Evolutionary conservation across 2,113 vertebrate species (phyloP), one percentile per base, ranked within the genome.

Genomic region (Tragelaphus scriptus): DNA sequence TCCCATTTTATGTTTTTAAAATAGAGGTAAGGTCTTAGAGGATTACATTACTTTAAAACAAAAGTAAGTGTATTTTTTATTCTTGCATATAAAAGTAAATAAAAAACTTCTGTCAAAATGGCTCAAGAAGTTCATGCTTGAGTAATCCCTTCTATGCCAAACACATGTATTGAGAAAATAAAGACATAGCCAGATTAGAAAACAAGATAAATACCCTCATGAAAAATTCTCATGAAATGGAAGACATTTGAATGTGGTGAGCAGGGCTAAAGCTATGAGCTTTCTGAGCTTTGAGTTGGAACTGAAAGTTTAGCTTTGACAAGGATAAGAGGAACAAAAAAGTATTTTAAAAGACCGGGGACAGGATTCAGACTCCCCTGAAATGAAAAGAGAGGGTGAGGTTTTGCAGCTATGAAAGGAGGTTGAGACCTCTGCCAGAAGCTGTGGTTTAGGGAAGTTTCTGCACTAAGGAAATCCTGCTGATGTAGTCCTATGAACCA

Each of bases 71-170:
- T 7, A 77, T 15, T 85, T 86, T 53, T 84, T 84, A 26, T 95
- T 77, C 51, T 87, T 97, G 17, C 92, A 81, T 85, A 89, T 81
- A 81, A 96, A 88, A 90, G 15, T 79, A 59, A 71, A n/a, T 40
- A n/a, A 94, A 51, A 77, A 8, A 63, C 30, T 40, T 59, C 30
- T 86, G 15, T 79, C 53, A 81, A 97, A 97, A 79, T 40, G 44
- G 30, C 65, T 93, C 10, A 30, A 2, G 28, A 68, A 82, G 2
- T 88, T 75, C 86, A 81, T 3, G 15, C 19, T 80, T 88, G 55
- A 94, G 68, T 89, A 68, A 84, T 77, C 14, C 51, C 2, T 68
- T 87, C 63, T 85, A n/a, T 53, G 49, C 40, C n/a, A 90, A 85
- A 85, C n/a, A 88, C 7, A 21, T 56, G 82, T 17, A 25, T 6